Conservation (phyloP, 2,888 invertebrate genomes). For the Lacanobia oleracea region DNA sequence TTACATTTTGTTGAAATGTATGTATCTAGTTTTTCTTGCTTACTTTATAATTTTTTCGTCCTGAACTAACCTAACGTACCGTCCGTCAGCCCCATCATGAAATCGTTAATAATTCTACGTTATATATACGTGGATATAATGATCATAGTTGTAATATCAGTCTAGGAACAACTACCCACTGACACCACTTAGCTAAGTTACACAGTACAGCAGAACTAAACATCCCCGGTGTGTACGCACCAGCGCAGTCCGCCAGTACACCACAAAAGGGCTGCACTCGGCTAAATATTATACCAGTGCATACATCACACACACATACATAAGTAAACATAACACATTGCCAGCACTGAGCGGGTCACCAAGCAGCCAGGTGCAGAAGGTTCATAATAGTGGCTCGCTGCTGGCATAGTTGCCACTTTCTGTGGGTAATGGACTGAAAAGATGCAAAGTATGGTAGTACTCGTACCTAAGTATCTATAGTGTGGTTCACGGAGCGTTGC, state of each 20-base stretch:
- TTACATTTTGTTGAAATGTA: no score
- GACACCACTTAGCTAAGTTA: not conserved
- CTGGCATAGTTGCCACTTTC: not conserved
- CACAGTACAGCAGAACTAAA: not conserved
- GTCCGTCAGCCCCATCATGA: no score
- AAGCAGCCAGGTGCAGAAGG: conserved; percentile 10
- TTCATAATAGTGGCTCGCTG: not conserved
- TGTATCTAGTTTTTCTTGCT: no score
- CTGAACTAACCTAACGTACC: no score
- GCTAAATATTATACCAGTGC: conserved; percentile 34
- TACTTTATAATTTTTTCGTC: no score
- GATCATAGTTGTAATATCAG: not conserved
- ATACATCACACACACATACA: conserved; percentile 1
- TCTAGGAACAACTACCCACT: not conserved
- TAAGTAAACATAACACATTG: conserved; percentile 6
- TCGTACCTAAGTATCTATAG: not conserved
- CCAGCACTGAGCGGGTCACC: not conserved
- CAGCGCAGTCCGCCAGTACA: not conserved
- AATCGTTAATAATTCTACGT: no score
- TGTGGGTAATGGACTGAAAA: conserved; percentile 22
- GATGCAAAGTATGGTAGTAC: conserved; percentile 15
- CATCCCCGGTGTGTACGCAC: not conserved
- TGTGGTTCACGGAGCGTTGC: conserved; percentile 5
- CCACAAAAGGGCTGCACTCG: conserved; percentile 21
- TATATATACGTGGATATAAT: no score